These are phyloP conservation scores for Drosophila hamatofila DNA, from an alignment of 2,888 invertebrate genomes.

Conservation along the genomic window DNA sequence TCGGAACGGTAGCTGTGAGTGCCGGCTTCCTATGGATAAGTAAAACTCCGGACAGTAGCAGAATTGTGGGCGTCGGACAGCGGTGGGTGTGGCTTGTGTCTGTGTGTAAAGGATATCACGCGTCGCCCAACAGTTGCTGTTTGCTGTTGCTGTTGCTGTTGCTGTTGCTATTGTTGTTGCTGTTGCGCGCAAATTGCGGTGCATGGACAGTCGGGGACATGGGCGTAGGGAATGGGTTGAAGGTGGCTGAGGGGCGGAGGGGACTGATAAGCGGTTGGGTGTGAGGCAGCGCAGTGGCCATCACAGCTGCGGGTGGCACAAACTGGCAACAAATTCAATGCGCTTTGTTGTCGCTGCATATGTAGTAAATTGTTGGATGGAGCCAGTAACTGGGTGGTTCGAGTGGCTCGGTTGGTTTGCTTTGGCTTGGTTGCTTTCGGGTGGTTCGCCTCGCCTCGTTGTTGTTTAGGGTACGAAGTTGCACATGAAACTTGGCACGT, in stretches of 20 bases:
- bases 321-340: slow-evolving; percentile 67
- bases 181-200: slow-evolving; percentile 76
- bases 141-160: slow-evolving; percentile 21
- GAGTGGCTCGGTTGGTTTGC: background rate
- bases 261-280: background rate
- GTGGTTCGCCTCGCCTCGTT: slow-evolving; percentile 30
- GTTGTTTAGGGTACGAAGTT: slow-evolving; percentile 60
- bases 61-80: slow-evolving; percentile 1
- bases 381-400: slow-evolving; percentile 29
- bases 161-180: slow-evolving; percentile 27
- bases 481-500: slow-evolving; percentile 77
- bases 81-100: slow-evolving; percentile 34
- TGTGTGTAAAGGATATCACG: slow-evolving; percentile 72
- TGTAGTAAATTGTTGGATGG: slow-evolving; percentile 50
- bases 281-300: slow-evolving; percentile 12
- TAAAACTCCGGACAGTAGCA: slow-evolving; percentile 32
- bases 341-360: slow-evolving; percentile 64
- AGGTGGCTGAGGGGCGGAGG: background rate
- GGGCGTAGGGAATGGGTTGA: slow-evolving; percentile 14
- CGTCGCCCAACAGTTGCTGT: slow-evolving; percentile 61
- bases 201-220: slow-evolving; percentile 68
- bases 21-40: slow-evolving; percentile 80
- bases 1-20: slow-evolving; percentile 82
- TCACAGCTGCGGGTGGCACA: slow-evolving; percentile 56
- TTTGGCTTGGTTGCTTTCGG: background rate